Conservation (phyloP, 2,113 vertebrate species). For the Symphodus melops region DNA sequence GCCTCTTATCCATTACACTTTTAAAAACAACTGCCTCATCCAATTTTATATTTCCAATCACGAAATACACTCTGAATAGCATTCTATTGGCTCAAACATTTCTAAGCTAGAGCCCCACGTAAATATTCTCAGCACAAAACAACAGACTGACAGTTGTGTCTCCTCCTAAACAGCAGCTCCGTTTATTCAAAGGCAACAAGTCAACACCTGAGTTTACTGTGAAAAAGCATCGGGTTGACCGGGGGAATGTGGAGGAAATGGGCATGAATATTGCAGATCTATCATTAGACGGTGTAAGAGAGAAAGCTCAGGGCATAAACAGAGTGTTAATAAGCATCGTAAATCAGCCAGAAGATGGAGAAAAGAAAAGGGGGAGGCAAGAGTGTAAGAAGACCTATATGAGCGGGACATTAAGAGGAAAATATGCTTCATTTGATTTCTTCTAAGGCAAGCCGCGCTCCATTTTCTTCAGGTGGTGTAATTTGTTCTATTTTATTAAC, state of each 20-base stretch:
- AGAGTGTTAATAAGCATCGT: conserved; percentile 73
- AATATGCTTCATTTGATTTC: conserved; percentile 37
- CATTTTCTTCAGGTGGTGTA: conserved; percentile 20
- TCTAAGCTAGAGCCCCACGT: conserved; percentile 19
- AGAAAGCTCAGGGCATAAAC: conserved; percentile 77
- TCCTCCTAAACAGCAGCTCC: conserved; percentile 3
- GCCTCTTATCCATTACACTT: conserved; percentile 39
- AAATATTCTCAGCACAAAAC: conserved; percentile 30
- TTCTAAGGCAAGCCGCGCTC: not conserved
- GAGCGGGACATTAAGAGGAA: conserved; percentile 32
- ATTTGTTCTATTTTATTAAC: conserved; percentile 44
- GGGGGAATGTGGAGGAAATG: conserved; percentile 49
- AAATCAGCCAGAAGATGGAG: conserved; percentile 68
- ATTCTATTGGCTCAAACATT: conserved; percentile 16
- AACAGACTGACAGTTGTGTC: conserved; percentile 1
- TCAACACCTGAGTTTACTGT: conserved; percentile 24
- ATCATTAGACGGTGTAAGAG: conserved; percentile 69
- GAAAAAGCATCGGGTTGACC: conserved; percentile 55
- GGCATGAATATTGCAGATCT: conserved; percentile 74
- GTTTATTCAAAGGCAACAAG: conserved; percentile 50
- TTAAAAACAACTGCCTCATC: conserved; percentile 33
- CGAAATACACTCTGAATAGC: conserved; percentile 37
- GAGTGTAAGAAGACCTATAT: conserved; percentile 18
- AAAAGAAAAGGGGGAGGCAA: conserved; percentile 34
- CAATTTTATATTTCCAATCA: conserved; percentile 30